These are phyloP conservation scores for Lagorchestes hirsutus DNA, from an alignment of 2,797 vertebrate genomes.

Conservation along the genomic window DNA sequence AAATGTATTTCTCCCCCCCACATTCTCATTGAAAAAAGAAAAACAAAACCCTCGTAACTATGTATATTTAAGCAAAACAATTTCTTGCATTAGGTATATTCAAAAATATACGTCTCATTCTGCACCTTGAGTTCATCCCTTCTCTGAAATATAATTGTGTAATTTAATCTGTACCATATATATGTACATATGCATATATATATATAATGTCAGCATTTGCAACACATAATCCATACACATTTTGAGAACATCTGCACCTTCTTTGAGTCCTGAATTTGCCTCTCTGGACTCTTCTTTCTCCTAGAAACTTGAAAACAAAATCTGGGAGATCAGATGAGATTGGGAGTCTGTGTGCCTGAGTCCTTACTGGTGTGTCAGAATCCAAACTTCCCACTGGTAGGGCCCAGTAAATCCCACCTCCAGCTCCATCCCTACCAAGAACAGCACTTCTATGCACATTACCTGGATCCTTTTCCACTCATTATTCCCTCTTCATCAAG, in stretches of 20 bases:
- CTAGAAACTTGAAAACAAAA: constrained; percentile 56
- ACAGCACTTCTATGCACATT: not conserved
- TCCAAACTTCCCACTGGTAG: not conserved
- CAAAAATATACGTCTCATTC: not conserved
- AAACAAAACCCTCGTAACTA: not conserved
- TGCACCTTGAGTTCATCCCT: not conserved
- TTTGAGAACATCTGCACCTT: constrained; percentile 31
- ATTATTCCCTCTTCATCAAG: not conserved
- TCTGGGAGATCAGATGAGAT: constrained; percentile 12
- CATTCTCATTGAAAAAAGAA: not conserved
- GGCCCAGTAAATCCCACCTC: not conserved
- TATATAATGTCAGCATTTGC: not conserved
- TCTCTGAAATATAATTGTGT: not conserved
- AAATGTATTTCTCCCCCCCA: not conserved
- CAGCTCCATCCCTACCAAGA: not conserved
- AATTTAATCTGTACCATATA: not conserved
- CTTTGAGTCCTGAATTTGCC: constrained; percentile 42
- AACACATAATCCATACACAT: constrained; percentile 38
- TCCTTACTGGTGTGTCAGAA: constrained; percentile 9
- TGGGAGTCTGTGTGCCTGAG: not conserved
- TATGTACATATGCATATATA: too few relatives aligned
- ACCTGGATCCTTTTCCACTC: constrained; percentile 1
- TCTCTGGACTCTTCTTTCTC: constrained; percentile 51
- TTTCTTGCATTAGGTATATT: not conserved
- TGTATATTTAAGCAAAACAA: not conserved